Conservation (phyloP, 2,113 vertebrate genomes). For the Cyanoliseus patagonus region DNA sequence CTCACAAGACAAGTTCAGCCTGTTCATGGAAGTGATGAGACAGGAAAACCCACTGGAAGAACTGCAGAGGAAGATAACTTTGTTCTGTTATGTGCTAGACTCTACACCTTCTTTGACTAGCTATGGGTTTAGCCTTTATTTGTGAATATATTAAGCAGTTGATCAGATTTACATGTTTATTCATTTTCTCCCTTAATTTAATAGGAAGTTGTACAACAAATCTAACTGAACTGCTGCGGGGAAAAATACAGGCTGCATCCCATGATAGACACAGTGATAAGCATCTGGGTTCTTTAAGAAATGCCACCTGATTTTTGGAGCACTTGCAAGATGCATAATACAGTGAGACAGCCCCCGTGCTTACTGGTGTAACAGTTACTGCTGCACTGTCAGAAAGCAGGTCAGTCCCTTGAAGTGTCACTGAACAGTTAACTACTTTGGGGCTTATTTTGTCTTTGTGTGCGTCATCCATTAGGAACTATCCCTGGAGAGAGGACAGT, state of each 20-base stretch:
- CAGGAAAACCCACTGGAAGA: not conserved
- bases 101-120: not conserved
- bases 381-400: not conserved
- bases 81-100: not conserved
- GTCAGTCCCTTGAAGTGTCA: not conserved
- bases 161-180: slow-evolving; percentile 16
- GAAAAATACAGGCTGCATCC: not conserved
- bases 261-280: not conserved
- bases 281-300: not conserved
- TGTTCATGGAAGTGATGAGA: not conserved
- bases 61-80: not conserved
- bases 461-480: not conserved
- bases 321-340: not conserved
- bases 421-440: not conserved
- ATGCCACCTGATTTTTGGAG: not conserved
- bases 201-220: not conserved
- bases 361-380: not conserved
- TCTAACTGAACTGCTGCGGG: not conserved
- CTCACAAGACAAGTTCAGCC: not conserved
- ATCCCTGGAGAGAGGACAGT: not conserved
- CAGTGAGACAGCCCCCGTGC: not conserved
- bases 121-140: not conserved
- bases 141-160: not conserved
- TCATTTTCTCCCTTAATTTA: slow-evolving; percentile 20
- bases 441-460: not conserved